Base-by-base conservation (phyloP, 2,888 invertebrate species). In the Drosophila peninsularis region DNA sequence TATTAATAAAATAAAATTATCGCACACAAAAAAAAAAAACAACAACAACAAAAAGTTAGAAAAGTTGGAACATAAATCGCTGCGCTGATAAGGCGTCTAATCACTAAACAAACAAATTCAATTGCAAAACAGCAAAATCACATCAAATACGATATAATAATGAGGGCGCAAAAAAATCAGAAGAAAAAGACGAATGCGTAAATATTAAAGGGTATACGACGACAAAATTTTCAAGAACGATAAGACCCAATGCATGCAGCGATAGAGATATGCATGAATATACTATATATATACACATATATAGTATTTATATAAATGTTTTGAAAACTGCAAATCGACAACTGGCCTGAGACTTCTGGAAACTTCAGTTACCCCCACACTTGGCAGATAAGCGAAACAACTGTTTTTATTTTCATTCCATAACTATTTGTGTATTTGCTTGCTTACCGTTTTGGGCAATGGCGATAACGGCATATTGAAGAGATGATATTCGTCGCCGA, bases 401-500 rank as follows among this genome's bases (percentile, higher is more conserved):
- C 24, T 54, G 41, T 58, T 39, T 44, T 44, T 34, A 9, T 14
- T 37, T 47, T 41, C 17, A 17, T 39, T 45, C 9, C 5, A 17
- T 32, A 49, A 49, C 34, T 50, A 21, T 44, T 62, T 11, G n/a
- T 4, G 5, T 30, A 6, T 60, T 19, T 10, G 10, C 10, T 30
- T 37, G 82, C 92, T 92, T 91, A 92, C 92, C 92, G 90, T 83
- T 92, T 92, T 92, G 49, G 92, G 92, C 76, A 92, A 86, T 37
- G 92, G 92, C 70, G 92, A 92, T 49, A 92, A 78, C 71, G 91
- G 92, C 86, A 91, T 90, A 65, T 82, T 92, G 56, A 91, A 92
- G 71, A 91, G 62, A 79, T 79, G 77, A 75, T 91, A 91, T 56
- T 91, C 91, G 71, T 91, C 92, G 54, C 81, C 86, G 70, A 91